Evolutionary conservation across 2,888 invertebrate species (phyloP).

Genomic region (Syritta pipiens): DNA sequence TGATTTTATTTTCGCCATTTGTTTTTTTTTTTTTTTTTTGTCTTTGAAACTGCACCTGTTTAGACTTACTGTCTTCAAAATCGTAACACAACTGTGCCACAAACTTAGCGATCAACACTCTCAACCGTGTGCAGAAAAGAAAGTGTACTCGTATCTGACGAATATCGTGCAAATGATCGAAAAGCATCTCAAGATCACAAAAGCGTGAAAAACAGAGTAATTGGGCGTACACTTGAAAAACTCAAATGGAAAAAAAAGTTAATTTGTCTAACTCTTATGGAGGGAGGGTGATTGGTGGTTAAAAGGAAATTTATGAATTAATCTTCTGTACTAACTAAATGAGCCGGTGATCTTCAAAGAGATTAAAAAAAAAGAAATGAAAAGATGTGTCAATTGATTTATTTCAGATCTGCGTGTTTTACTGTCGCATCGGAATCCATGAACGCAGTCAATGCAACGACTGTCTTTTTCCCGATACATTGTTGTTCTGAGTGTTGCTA

Average conservation of each 20-base stretch:
- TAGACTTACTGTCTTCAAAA: slow-evolving; percentile 11
- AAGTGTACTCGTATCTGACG: slow-evolving; percentile 37
- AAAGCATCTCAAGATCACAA: slow-evolving; percentile 38
- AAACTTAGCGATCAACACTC: background rate
- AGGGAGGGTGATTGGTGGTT: no score
- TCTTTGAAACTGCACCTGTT: background rate
- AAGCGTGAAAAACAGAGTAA: slow-evolving; percentile 61
- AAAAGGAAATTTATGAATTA: background rate
- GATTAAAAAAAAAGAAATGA: no score
- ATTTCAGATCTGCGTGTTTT: no score
- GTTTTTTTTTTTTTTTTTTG: no score
- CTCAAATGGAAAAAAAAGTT: background rate
- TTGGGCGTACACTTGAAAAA: slow-evolving; percentile 33
- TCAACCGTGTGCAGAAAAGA: slow-evolving; percentile 36
- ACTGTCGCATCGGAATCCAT: no score
- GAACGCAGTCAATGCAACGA: no score
- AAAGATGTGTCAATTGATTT: no score
- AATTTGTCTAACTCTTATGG: no score
- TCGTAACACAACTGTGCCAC: slow-evolving; percentile 27
- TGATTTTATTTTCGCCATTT: slow-evolving; percentile 19
- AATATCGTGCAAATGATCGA: slow-evolving; percentile 48
- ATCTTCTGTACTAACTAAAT: no score
- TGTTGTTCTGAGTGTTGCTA: no score
- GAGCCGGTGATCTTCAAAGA: no score
- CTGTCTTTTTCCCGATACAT: no score